Base-by-base conservation (phyloP, 2,797 vertebrate genomes). In the Rhinoraja longicauda region DNA sequence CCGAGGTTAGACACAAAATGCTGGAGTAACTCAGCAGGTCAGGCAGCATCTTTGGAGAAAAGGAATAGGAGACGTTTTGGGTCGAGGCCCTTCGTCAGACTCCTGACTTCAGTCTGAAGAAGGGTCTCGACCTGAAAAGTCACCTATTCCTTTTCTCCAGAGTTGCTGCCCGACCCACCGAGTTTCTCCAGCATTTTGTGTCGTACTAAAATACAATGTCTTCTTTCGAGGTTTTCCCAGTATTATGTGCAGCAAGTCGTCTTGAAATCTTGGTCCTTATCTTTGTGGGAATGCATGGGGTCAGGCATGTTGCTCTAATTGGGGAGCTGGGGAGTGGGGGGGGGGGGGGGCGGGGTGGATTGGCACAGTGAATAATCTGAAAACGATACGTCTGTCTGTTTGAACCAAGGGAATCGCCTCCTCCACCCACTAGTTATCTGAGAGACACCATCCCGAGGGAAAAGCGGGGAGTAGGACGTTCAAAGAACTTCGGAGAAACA, bases 351-450 rank as follows among this genome's bases (percentile, higher is more conserved):
- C 75, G 75, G 2, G 29, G 26, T 10, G 9, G 29, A 3, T 32
- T 95, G 95, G 96, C 94, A 26, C 45, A 57, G 39, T 94, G 95
- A 94, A 94, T 94, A 94, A 94, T 94, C 94, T 96, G 97, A 96
- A 98, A 97, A 94, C 5, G 97, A 98, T 97, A 97, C 94, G 96
- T 97, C 97, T 97, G 97, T 97, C 96, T 97, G 95, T 95, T 96
- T 95, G 95, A 95, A 95, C 96, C 96, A 96, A 96, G 95, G 96
- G 96, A 96, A 96, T 96, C 97, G 96, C 95, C 94, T 95, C 95
- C 96, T 97, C 97, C 97, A 97, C 97, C 97, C 96, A 96, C 95
- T 94, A 95, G 96, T 95, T 95, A 95, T 96, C 95, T 97, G 96
- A 97, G 96, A 97, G 96, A 96, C 95, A 96, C 96, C 95, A 96